phyloP scores from a whole-genome alignment of 2,797 vertebrate species.

The Tiaroga cobitis region DNA sequence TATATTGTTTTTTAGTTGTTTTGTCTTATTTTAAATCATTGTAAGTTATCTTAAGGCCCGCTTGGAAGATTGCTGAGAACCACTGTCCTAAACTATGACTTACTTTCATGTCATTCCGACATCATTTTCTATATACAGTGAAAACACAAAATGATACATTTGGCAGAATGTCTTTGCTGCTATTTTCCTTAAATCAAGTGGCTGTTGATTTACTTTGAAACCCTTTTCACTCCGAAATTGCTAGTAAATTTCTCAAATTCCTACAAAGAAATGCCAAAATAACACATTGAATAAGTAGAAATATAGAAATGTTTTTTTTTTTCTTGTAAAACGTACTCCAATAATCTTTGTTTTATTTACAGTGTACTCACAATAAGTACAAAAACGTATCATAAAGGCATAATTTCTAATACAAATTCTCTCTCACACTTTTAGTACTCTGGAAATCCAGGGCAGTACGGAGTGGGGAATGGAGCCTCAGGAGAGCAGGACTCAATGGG shows the following conservation, averaged over 20 bases:
- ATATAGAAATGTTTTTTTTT: neutral
- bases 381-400: neutral
- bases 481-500: conserved; percentile 63
- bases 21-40: neutral
- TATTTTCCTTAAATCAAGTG: neutral
- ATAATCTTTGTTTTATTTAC: neutral
- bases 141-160: neutral
- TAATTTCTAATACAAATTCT: neutral
- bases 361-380: neutral
- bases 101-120: neutral
- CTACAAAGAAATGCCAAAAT: neutral
- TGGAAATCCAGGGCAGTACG: conserved; percentile 52
- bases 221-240: neutral
- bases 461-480: conserved; percentile 69
- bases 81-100: neutral
- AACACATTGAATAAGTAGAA: neutral
- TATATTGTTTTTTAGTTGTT: neutral
- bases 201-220: neutral
- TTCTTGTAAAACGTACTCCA: neutral
- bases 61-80: neutral
- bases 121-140: neutral
- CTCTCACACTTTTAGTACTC: conserved; percentile 64
- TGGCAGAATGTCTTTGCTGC: neutral
- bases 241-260: neutral
- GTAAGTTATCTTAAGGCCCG: neutral